Conservation (phyloP, 2,113 vertebrate species). For the Suncus etruscus region DNA sequence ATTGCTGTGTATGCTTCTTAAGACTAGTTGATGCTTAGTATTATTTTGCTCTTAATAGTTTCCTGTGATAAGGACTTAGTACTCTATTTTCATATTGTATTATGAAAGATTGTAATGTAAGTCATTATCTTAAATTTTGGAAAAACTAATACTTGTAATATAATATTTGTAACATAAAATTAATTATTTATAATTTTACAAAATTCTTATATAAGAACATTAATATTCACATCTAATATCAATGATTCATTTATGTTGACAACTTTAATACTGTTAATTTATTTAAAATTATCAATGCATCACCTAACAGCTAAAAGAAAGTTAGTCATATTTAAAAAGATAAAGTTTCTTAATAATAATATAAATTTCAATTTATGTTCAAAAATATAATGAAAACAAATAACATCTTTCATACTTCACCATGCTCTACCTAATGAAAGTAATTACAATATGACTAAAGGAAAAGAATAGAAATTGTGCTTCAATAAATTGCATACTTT, state of each 20-base stretch:
- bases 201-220: neutral
- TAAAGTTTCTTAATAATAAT: neutral
- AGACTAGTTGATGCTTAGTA: neutral
- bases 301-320: neutral
- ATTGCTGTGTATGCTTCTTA: slow-evolving; percentile 43
- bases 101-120: slow-evolving; percentile 32
- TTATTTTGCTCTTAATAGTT: neutral
- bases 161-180: slow-evolving; percentile 7
- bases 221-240: slow-evolving; percentile 11
- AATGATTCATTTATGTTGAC: neutral
- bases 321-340: slow-evolving; percentile 46
- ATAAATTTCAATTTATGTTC: slow-evolving; percentile 16
- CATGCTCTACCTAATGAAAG: neutral
- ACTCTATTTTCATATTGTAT: slow-evolving; percentile 3
- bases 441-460: slow-evolving; percentile 18
- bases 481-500: neutral
- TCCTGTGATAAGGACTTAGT: slow-evolving; percentile 21
- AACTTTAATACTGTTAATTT: neutral
- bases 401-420: neutral
- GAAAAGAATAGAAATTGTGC: slow-evolving; percentile 5
- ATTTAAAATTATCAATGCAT: neutral
- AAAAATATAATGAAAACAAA: slow-evolving; percentile 32
- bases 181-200: neutral
- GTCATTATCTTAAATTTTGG: slow-evolving; percentile 27
- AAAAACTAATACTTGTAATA: neutral